Evolutionary conservation across 1,140 invertebrate genomes (phyloP), one percentile per base, ranked within the genome.

Genomic region (Steinernema khuongi): DNA sequence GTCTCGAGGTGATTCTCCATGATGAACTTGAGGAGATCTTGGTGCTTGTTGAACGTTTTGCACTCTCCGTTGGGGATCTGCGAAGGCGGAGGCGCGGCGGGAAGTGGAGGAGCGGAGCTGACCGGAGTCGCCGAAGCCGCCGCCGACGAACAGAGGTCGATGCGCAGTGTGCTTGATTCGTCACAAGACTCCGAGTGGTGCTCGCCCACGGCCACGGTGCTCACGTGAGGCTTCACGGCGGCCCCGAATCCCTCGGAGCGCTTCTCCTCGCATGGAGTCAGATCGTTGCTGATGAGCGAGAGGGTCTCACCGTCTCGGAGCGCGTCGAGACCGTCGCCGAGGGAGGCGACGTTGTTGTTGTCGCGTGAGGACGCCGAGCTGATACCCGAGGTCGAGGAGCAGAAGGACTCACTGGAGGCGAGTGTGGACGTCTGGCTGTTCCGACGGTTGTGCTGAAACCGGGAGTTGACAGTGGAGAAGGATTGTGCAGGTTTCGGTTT

Each of bases 401-500:
- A 31, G 44, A 66, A 67, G 30, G 71, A 28, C 26, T 72, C 33
- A 50, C 50, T 72, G 43, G 71, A 67, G 30, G 50, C 50, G 4
- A 60, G 7, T 4, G 72, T 75, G 1, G 75, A 70, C 1, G 74
- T 71, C 41, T 75, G 74, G 26, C 71, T 74, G 31, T 30, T 70
- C 1, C 75, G 31, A 31, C 72, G 60, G 26, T 66, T 70, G 68
- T 44, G 75, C 31, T 74, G 32, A 14, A 74, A 29, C 31, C 50
- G 4, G 4, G 22, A 60, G 26, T 60, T 26, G 22, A 11, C 7
- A 60, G 11, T 60, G 4, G 4, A 11, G 4, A n/a, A n/a, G n/a
- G n/a, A n/a, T n/a, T n/a, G n/a, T n/a, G n/a, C n/a, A n/a, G n/a
- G n/a, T n/a, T n/a, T n/a, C n/a, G n/a, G n/a, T n/a, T n/a, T n/a